Percentiles rank a stretch among this genome's conserved stretches.
These are phyloP conservation scores for Aldrovandia affinis DNA, from an alignment of 2,797 vertebrate species.

Conservation along the genomic window DNA sequence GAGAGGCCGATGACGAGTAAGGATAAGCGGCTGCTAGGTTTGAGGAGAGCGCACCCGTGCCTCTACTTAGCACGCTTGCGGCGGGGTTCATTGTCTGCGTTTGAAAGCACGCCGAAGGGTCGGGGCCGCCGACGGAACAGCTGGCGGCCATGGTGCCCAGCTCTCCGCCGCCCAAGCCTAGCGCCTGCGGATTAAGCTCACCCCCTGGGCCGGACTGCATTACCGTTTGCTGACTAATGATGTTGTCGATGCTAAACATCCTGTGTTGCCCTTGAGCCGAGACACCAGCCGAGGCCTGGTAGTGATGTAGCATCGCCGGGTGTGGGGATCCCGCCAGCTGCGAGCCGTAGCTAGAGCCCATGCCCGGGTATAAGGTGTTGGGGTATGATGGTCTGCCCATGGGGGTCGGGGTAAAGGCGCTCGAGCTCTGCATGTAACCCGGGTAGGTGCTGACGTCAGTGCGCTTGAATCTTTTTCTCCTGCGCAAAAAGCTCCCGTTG, in stretches of 20 bases:
- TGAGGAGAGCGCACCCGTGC: constrained; percentile 68
- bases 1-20: constrained; percentile 80
- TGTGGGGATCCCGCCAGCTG: constrained; percentile 74
- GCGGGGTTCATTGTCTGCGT: constrained; percentile 65
- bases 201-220: constrained; percentile 70
- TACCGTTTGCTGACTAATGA: constrained; percentile 84
- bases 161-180: constrained; percentile 75
- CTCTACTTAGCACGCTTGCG: constrained; percentile 69
- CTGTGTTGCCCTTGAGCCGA: constrained; percentile 73
- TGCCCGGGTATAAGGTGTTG: constrained; percentile 72
- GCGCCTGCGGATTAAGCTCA: constrained; percentile 70
- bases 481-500: constrained; percentile 85
- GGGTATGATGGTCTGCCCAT: constrained; percentile 73
- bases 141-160: constrained; percentile 71
- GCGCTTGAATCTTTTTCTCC: constrained; percentile 86
- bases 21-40: constrained; percentile 69
- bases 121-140: constrained; percentile 73
- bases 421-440: constrained; percentile 82
- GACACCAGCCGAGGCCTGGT: constrained; percentile 72
- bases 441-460: constrained; percentile 89
- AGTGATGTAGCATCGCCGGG: constrained; percentile 80
- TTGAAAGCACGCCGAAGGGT: constrained; percentile 82
- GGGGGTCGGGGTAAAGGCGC: constrained; percentile 81
- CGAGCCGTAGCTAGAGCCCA: constrained; percentile 71
- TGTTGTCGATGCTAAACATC: constrained; percentile 94